These are phyloP conservation scores for Cenopis cana DNA, from an alignment of 2,888 invertebrate species.

Conservation along the genomic window DNA sequence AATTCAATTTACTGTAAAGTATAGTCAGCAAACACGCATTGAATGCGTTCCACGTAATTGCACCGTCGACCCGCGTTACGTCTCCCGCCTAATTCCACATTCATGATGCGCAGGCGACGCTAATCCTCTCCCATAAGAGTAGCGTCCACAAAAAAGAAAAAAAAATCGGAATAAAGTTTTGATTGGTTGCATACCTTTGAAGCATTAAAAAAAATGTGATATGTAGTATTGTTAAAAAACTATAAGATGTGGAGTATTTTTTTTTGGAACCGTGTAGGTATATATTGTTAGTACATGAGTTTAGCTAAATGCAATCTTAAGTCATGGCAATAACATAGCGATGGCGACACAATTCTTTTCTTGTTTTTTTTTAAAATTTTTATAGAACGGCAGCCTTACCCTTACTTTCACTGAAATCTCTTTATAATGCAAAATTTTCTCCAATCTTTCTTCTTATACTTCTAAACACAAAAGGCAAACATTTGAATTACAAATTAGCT, in stretches of 20 bases:
- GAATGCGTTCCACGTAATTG: constrained; percentile 71
- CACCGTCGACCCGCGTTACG: constrained; percentile 74
- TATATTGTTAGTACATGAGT: background rate
- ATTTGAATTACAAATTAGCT: constrained; percentile 50
- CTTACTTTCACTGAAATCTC: constrained; percentile 1
- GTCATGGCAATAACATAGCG: background rate
- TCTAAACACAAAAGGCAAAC: constrained; percentile 16
- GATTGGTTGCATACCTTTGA: background rate
- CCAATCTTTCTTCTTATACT: constrained; percentile 7
- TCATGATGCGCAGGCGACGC: constrained; percentile 66
- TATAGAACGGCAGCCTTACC: background rate
- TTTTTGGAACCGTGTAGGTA: background rate
- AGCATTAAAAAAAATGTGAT: too few relatives aligned
- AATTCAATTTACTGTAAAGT: constrained; percentile 16
- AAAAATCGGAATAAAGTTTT: background rate
- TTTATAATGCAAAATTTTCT: constrained; percentile 8
- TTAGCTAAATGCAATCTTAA: background rate
- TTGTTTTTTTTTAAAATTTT: too few relatives aligned
- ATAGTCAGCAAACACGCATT: constrained; percentile 45
- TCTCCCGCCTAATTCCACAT: constrained; percentile 78
- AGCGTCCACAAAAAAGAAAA: constrained; percentile 58
- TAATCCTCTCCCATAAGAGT: constrained; percentile 74
- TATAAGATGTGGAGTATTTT: background rate
- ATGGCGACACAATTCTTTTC: too few relatives aligned
- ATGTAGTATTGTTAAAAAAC: background rate